phyloP scores from a whole-genome alignment of 2,797 vertebrate species.

The Lophotriccus pileatus region DNA sequence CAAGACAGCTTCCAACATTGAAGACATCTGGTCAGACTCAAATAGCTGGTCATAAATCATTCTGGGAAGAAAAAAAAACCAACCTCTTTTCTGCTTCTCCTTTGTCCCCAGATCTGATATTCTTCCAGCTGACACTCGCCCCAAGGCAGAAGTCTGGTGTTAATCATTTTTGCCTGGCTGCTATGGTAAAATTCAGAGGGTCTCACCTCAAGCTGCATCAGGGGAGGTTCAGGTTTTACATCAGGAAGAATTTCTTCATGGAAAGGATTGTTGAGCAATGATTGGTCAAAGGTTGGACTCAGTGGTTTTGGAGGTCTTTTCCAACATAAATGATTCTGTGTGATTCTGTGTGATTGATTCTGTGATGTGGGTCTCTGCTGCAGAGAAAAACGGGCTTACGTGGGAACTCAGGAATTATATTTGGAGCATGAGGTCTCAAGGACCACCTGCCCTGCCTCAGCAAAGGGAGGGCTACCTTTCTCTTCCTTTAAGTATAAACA shows the following conservation, averaged over 20 bases:
- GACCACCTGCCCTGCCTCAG: not conserved
- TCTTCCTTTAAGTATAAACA: not conserved
- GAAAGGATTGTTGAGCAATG: not conserved
- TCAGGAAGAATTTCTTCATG: not conserved
- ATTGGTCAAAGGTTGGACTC: not conserved
- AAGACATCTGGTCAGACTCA: not conserved
- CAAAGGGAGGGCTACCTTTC: not conserved
- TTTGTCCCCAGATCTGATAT: not conserved
- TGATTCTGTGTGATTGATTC: not conserved
- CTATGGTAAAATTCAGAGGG: not conserved
- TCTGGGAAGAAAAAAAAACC: not conserved
- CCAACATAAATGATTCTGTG: not conserved
- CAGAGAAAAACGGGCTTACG: not conserved
- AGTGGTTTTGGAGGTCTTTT: not conserved
- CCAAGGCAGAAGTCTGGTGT: not conserved
- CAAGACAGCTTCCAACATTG: not conserved
- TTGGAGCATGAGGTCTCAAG: not conserved
- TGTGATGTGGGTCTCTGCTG: not conserved
- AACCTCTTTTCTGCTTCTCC: not conserved
- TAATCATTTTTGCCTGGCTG: not conserved
- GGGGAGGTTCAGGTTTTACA: not conserved
- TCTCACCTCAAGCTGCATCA: not conserved
- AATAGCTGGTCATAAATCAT: slow-evolving; percentile 16
- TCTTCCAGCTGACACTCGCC: not conserved
- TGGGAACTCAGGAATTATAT: not conserved